phyloP scores from a whole-genome alignment of 1,140 invertebrate species.

The Heterodera schachtii region DNA sequence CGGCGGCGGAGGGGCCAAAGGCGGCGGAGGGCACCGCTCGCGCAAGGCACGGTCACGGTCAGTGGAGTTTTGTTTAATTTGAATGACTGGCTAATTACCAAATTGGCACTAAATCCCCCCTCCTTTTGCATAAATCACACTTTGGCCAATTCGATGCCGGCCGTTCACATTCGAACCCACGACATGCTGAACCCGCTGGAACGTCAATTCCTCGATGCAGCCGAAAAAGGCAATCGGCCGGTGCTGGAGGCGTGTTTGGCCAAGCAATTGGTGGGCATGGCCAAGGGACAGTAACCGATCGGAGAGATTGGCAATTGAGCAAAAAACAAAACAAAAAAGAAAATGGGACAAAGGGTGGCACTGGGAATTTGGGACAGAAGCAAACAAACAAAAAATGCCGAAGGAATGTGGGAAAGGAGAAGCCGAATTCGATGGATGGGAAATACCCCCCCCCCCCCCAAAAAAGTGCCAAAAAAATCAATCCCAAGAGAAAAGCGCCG shows the following conservation, averaged over 20 bases:
- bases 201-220: constrained; percentile 70
- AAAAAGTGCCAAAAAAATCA: neutral
- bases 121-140: constrained; percentile 26
- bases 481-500: constrained; percentile 53
- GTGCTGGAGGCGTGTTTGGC: constrained; percentile 69
- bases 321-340: constrained; percentile 25
- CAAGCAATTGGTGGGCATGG: constrained; percentile 49
- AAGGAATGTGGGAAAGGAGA: neutral
- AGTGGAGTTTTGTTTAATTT: neutral
- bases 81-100: neutral
- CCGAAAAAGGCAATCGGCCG: constrained; percentile 70
- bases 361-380: constrained; percentile 8
- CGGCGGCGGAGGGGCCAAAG: neutral
- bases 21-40: neutral
- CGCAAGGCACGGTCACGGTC: neutral
- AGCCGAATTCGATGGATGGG: neutral
- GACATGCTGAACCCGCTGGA: constrained; percentile 39
- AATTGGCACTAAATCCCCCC: neutral
- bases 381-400: neutral
- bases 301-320: constrained; percentile 4
- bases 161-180: constrained; percentile 36
- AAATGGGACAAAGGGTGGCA: neutral
- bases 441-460: neutral
- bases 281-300: neutral
- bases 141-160: constrained; percentile 37